phyloP scores from a whole-genome alignment of 2,113 vertebrate species.

The Morphnarchus princeps region DNA sequence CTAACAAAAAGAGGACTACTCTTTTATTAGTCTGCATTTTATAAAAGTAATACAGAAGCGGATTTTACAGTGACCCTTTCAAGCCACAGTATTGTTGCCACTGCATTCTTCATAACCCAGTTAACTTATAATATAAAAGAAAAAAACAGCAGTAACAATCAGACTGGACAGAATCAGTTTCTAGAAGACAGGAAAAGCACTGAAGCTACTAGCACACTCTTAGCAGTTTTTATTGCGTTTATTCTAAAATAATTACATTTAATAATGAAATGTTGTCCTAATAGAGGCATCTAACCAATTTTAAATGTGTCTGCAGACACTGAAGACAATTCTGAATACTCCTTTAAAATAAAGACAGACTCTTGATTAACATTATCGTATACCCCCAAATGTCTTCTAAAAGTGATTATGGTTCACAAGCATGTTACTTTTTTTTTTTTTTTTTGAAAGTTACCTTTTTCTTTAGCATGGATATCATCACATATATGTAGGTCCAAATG shows the following conservation, averaged over 20 bases:
- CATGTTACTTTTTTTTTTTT: background rate
- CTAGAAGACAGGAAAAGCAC: background rate
- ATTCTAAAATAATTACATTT: background rate
- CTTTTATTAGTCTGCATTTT: background rate
- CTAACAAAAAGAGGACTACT: background rate
- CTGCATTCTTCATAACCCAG: background rate
- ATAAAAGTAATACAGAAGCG: background rate
- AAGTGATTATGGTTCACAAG: background rate
- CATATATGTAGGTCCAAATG: conserved; percentile 98
- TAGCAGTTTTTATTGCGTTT: background rate
- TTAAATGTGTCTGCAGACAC: background rate
- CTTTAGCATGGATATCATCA: conserved; percentile 91
- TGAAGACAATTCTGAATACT: background rate
- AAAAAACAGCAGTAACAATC: background rate
- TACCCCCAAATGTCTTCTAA: background rate
- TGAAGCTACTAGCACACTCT: background rate
- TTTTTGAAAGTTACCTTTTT: conserved; percentile 81
- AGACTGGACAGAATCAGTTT: background rate
- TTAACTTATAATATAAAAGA: background rate
- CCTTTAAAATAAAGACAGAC: background rate
- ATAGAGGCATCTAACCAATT: background rate
- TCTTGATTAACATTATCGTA: background rate
- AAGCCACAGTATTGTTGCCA: background rate
- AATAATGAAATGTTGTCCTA: background rate
- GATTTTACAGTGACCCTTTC: background rate